phyloP scores from a whole-genome alignment of 2,888 invertebrate genomes.

The Ichneumoninae sp. region DNA sequence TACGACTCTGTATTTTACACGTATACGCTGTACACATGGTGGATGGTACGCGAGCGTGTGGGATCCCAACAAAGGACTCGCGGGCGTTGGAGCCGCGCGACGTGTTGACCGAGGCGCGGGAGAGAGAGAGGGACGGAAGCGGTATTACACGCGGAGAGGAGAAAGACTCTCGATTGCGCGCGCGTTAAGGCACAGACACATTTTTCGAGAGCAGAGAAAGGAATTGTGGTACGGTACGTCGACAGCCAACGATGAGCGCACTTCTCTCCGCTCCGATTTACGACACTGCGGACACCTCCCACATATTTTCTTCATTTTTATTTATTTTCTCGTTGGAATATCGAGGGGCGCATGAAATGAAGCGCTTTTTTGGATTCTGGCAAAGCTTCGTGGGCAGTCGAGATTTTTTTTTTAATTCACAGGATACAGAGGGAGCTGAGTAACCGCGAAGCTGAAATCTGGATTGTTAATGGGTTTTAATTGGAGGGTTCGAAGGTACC shows the following conservation, averaged over 20 bases:
- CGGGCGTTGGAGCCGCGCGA: constrained; percentile 55
- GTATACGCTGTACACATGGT: constrained; percentile 19
- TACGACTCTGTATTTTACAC: constrained; percentile 17
- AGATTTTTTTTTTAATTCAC: not conserved
- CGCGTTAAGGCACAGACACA: constrained; percentile 39
- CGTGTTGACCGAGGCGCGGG: constrained; percentile 64
- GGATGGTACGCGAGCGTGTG: constrained; percentile 37
- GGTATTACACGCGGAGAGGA: constrained; percentile 48
- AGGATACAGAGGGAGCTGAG: not conserved
- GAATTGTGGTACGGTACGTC: constrained; percentile 59
- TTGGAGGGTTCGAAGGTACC: constrained; percentile 47
- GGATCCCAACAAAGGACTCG: constrained; percentile 66
- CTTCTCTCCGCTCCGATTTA: constrained; percentile 42
- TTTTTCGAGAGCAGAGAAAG: constrained; percentile 67
- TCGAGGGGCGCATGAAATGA: not conserved
- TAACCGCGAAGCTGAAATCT: constrained; percentile 48
- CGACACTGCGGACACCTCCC: not conserved
- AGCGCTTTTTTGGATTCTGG: constrained; percentile 22
- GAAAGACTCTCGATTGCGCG: constrained; percentile 66
- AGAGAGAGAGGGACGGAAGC: constrained; percentile 28
- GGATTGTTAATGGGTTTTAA: constrained; percentile 61
- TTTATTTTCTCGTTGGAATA: not conserved
- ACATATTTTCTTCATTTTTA: not conserved
- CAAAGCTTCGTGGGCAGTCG: constrained; percentile 30
- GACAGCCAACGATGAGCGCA: constrained; percentile 33